Base-by-base conservation (phyloP, 2,888 invertebrate species). In the Lasioglossum lativentre region DNA sequence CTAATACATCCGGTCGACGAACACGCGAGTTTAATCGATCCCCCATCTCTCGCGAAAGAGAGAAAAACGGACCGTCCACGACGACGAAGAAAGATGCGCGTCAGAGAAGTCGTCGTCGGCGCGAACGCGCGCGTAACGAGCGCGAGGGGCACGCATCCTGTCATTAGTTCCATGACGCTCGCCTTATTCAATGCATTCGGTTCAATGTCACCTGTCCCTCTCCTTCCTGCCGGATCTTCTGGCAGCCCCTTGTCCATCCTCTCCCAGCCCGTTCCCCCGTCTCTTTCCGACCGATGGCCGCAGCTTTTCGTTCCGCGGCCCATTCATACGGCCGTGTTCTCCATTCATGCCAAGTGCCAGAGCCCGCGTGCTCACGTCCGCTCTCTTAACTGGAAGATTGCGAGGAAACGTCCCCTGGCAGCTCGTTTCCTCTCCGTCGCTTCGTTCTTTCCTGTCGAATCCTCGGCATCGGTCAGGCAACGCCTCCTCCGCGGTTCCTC, bases 171-270 rank as follows among this genome's bases (percentile, higher is more conserved):
- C 89, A 92, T 92, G 91, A 93, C 88, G 91, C 91, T 90, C 89
- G 91, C 89, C 90, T 92, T 91, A 91, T 93, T 93, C 89, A 92
- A 90, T 93, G 91, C 92, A 94, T 94, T 93, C 93, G 93, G 94
- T 94, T 94, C 94, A 94, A 94, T 94, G 94, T 94, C 94, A 94
- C 86, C 91, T 91, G 89, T 92, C 90, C 89, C 92, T 90, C 91
- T 88, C 90, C 89, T 91, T 91, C 88, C 90, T 89, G 91, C 86
- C 88, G 81, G 80, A 83, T 87, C 88, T 74, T 83, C 85, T 70
- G 77, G 70, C 80, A 90, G 79, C 77, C 87, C 89, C 74, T 78
- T 82, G 78, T 72, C 88, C 75, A 76, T 72, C 79, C 78, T 78
- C 68, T 75, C 74, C 30, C 75, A 23, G 52, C 59, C 14, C 45